A percentile compares a stretch with the other conserved stretches of the same genome.
Evolutionary conservation across 92 coral and sea anemone genomes (phyloP).

Genomic region (Bergia sp.): DNA sequence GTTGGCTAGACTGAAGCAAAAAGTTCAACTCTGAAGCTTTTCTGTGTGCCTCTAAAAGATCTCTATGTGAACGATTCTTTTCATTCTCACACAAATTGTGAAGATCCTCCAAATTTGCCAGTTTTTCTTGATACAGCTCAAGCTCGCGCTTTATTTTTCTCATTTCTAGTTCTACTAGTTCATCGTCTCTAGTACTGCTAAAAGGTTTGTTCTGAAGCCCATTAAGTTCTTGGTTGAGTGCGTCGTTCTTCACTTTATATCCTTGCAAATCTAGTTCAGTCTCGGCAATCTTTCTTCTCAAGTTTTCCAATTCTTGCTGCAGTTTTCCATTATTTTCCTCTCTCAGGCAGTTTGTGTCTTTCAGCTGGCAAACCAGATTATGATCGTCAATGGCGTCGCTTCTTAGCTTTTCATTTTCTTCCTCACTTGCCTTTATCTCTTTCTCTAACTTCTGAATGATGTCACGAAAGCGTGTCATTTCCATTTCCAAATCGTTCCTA

Average conservation of each 20-base stretch:
- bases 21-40: conserved; percentile 61
- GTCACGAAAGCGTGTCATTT: conserved; percentile 41
- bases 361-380: conserved; percentile 68
- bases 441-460: conserved; percentile 61
- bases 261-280: conserved; percentile 58
- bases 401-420: conserved; percentile 77
- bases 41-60: conserved; percentile 58
- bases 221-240: conserved; percentile 44
- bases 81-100: conserved; percentile 68
- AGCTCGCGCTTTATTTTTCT: conserved; percentile 63
- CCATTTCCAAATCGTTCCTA: conserved; percentile 49
- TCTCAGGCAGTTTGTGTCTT: conserved; percentile 58
- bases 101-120: conserved; percentile 54
- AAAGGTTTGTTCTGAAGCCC: conserved; percentile 37
- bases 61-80: conserved; percentile 63
- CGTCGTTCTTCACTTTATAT: conserved; percentile 54
- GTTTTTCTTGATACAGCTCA: conserved; percentile 58
- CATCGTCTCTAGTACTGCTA: not conserved
- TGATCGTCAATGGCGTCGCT: conserved; percentile 77
- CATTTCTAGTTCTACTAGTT: conserved; percentile 34
- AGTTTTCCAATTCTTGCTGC: conserved; percentile 57
- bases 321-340: conserved; percentile 65
- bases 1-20: conserved; percentile 56
- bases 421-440: conserved; percentile 67
- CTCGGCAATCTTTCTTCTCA: conserved; percentile 61